Evolutionary conservation across 2,888 invertebrate genomes (phyloP).

Genomic region (Polymixis flavicincta): DNA sequence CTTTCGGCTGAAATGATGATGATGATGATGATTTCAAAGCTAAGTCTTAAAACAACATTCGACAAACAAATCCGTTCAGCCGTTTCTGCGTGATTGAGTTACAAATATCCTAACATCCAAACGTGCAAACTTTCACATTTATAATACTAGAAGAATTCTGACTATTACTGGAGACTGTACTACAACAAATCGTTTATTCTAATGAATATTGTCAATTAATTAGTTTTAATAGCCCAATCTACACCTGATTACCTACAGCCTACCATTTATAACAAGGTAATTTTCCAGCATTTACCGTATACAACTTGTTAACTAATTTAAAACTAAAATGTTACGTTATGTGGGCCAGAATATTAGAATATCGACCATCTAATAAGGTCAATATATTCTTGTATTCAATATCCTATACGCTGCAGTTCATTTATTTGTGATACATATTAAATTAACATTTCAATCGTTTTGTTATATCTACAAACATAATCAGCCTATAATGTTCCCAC

Average conservation of each 20-base stretch:
- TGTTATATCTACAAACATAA: too few relatives aligned
- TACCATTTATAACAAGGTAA: slow-evolving; percentile 19
- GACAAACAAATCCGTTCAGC: too few relatives aligned
- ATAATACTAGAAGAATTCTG: neutral
- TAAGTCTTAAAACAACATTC: too few relatives aligned
- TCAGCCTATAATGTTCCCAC: too few relatives aligned
- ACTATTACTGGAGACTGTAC: slow-evolving; percentile 10
- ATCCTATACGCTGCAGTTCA: neutral
- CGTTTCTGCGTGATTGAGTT: too few relatives aligned
- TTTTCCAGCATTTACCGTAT: slow-evolving; percentile 8
- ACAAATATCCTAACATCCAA: too few relatives aligned
- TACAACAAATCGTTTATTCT: neutral
- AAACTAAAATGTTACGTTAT: neutral
- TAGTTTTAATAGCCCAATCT: slow-evolving; percentile 6
- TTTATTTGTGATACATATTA: too few relatives aligned
- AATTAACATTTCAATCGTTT: neutral
- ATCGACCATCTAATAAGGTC: slow-evolving; percentile 12
- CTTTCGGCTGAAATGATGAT: too few relatives aligned
- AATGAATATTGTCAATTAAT: slow-evolving; percentile 9
- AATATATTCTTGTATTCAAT: slow-evolving; percentile 4
- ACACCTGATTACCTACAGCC: slow-evolving; percentile 13
- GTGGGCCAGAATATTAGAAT: slow-evolving; percentile 7
- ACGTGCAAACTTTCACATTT: too few relatives aligned
- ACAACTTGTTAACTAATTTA: slow-evolving; percentile 15
- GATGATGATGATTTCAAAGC: too few relatives aligned